Conservation (phyloP, 2,797 vertebrate species). For the Coilia nasus region DNA sequence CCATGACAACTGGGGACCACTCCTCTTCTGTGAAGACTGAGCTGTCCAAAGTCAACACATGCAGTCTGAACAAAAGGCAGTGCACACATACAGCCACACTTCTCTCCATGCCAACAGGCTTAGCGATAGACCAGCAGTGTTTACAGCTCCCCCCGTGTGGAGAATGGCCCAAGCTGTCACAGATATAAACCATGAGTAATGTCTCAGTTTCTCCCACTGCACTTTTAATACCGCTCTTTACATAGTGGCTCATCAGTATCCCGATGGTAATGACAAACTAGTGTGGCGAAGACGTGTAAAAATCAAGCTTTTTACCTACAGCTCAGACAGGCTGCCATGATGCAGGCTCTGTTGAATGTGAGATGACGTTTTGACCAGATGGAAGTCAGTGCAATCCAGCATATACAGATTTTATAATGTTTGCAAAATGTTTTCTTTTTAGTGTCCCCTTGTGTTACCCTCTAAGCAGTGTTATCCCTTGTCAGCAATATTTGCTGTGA, state of each 20-base stretch:
- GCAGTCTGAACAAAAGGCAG: slow-evolving; percentile 12
- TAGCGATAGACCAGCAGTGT: slow-evolving; percentile 5
- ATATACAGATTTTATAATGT: too few species aligned
- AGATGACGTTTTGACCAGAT: not conserved
- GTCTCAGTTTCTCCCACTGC: not conserved
- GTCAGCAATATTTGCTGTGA: not conserved
- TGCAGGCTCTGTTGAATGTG: not conserved
- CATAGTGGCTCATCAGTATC: not conserved
- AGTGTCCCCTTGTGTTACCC: too few species aligned
- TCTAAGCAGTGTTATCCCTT: not conserved
- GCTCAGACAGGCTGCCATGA: not conserved
- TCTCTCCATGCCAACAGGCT: not conserved
- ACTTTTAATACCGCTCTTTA: not conserved
- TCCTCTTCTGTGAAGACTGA: slow-evolving; percentile 6
- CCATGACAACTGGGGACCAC: slow-evolving; percentile 19
- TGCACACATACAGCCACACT: not conserved
- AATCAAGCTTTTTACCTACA: not conserved
- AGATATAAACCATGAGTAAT: slow-evolving; percentile 17
- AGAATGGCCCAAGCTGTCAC: not conserved
- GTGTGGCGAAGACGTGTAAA: not conserved
- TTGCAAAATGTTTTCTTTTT: too few species aligned
- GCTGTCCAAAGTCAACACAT: slow-evolving; percentile 13
- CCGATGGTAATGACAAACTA: not conserved
- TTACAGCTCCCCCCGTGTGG: not conserved
- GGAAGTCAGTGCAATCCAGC: not conserved